phyloP scores from a whole-genome alignment of 2,113 vertebrate species.

The Lucifuga dentata region DNA sequence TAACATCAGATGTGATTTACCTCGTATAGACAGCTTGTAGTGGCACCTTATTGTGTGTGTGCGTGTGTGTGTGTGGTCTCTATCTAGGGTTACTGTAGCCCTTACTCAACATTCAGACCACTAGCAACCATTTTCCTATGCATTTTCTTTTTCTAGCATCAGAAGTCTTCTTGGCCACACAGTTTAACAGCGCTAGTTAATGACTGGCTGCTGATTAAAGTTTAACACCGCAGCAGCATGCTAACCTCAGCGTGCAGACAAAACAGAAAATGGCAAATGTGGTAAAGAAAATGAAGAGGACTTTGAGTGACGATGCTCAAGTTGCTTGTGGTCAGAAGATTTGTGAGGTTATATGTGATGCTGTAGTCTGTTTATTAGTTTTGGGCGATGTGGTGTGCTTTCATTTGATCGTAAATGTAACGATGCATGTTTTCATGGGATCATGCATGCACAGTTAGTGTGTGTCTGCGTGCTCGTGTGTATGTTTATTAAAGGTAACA shows the following conservation, averaged over 20 bases:
- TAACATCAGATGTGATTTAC: constrained; percentile 7
- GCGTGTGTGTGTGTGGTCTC: constrained; percentile 1
- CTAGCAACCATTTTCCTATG: constrained; percentile 33
- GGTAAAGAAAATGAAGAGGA: background rate
- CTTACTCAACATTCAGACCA: constrained; percentile 39
- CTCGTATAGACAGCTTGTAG: constrained; percentile 23
- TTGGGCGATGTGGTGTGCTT: constrained; percentile 1
- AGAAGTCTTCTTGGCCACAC: no score
- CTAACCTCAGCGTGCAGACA: background rate
- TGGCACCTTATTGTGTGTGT: no score
- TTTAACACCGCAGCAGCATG: background rate
- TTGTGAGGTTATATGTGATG: background rate
- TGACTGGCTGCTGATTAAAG: no score
- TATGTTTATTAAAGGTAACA: background rate
- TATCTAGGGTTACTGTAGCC: constrained; percentile 1
- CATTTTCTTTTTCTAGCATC: background rate
- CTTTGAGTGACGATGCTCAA: background rate
- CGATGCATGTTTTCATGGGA: constrained; percentile 23
- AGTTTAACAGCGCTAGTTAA: no score
- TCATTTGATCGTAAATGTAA: background rate
- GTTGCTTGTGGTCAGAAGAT: constrained; percentile 60
- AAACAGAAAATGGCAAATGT: background rate
- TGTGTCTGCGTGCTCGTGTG: background rate
- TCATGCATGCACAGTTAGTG: background rate
- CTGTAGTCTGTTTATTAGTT: background rate